phyloP scores from a whole-genome alignment of 2,797 vertebrate species.

The Hypotaenidia okinawae region DNA sequence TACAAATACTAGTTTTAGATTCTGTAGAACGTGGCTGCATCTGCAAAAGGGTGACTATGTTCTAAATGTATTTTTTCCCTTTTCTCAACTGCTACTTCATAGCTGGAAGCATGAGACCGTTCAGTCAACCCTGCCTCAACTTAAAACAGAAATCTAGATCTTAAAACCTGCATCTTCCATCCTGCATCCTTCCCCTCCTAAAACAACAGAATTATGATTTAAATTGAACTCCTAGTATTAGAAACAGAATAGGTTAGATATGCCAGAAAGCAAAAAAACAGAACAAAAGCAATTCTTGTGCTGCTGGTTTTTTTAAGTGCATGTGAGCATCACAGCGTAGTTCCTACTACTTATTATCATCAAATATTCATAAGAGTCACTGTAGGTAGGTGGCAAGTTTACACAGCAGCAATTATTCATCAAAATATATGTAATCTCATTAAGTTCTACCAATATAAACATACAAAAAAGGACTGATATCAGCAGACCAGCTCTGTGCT shows the following conservation, averaged over 20 bases:
- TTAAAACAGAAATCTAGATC: not conserved
- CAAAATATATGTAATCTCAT: slow-evolving; percentile 21
- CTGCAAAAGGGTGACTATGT: not conserved
- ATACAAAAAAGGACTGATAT: not conserved
- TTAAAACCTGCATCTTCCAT: not conserved
- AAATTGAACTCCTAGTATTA: not conserved
- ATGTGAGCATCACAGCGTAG: not conserved
- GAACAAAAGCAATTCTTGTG: not conserved
- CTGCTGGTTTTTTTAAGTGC: not conserved
- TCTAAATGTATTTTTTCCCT: not conserved
- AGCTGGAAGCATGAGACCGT: not conserved
- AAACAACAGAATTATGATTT: not conserved
- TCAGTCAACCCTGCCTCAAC: not conserved
- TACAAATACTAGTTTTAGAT: not conserved
- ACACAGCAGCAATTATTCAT: slow-evolving; percentile 10
- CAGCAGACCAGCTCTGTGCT: not conserved
- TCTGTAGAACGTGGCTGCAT: not conserved
- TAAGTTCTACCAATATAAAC: not conserved
- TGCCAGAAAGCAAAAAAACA: not conserved
- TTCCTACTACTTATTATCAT: slow-evolving; percentile 37
- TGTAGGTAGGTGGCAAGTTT: slow-evolving; percentile 17
- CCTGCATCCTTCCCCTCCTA: not conserved
- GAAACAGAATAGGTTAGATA: not conserved
- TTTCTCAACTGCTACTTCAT: not conserved
- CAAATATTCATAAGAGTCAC: slow-evolving; percentile 44